Evolutionary conservation across 2,888 invertebrate genomes (phyloP), one percentile per base, ranked within the genome.

Genomic region (Lottia gigantea): DNA sequence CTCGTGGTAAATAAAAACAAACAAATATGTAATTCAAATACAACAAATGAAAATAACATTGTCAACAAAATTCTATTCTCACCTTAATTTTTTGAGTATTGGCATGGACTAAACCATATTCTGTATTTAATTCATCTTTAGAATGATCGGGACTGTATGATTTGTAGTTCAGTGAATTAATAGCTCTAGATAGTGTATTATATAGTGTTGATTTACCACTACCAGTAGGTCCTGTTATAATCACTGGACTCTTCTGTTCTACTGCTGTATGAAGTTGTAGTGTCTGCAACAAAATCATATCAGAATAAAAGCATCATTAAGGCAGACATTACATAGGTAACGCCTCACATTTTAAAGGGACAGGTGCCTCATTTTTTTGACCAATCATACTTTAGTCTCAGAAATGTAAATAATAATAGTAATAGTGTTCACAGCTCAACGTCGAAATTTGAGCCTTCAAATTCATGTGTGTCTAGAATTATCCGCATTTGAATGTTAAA

Each of bases 131-230:
- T 55, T 85, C 84, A 74, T 82, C 83, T 63, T 81, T 82, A 62
- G 81, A 80, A 71, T 84, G 83, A 66, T 84, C 83, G 8, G 83
- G 83, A 15, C 82, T 82, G 76, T 81, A 83, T 68, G 81, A 76
- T 47, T 82, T 78, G 72, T 82, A 82, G 75, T 84, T 85, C 19
- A 87, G 81, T 19, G 79, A 73, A 74, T 84, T 87, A 64, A 86
- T 78, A 31, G 85, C 84, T 45, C 85, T 76, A 46, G 83, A 80
- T 70, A 88, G 78, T 7, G 83, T 80, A 7, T 76, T 75, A 66
- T 80, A 80, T 55, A 80, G 71, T 2, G 84, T 84, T 6, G 86
- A 81, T 75, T 88, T 88, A 6, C 87, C 88, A 69, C 85, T 84
- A 0, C 87, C 88, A 7, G 85, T 70, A 15, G 81, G 80, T 0